Evolutionary conservation across 64 coral and sea anemone species (phyloP).

Genomic region (Anthopleura sola): DNA sequence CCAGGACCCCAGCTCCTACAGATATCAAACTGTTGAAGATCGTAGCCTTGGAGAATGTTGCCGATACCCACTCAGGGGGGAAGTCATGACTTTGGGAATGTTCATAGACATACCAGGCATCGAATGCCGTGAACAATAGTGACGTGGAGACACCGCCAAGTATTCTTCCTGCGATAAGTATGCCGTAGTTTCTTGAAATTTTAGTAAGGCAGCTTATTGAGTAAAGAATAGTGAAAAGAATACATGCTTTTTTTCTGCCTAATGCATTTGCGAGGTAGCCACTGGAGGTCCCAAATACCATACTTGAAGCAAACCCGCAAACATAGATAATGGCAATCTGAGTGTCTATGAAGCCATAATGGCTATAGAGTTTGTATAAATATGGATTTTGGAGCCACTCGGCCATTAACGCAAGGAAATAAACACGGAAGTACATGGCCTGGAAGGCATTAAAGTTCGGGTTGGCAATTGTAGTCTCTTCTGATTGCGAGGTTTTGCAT

Average conservation of each 20-base stretch:
- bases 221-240: constrained; percentile 85
- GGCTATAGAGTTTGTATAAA: constrained; percentile 87
- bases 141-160: constrained; percentile 94
- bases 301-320: constrained; percentile 92
- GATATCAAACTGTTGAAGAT: constrained; percentile 93
- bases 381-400: constrained; percentile 96
- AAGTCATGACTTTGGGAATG: constrained; percentile 91
- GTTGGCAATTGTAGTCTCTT: constrained; percentile 60
- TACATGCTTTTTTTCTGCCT: constrained; percentile 94
- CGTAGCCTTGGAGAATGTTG: constrained; percentile 87
- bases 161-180: constrained; percentile 79
- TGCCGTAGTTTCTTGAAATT: constrained; percentile 83
- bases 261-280: constrained; percentile 80
- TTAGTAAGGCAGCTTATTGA: constrained; percentile 91
- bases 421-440: constrained; percentile 80
- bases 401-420: constrained; percentile 90
- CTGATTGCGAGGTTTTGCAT: constrained; percentile 49
- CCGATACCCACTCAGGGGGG: constrained; percentile 81
- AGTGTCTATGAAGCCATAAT: constrained; percentile 96
- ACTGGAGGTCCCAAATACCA: constrained; percentile 86
- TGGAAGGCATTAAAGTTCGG: constrained; percentile 92
- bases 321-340: constrained; percentile 97
- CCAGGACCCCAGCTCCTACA: constrained; percentile 79
- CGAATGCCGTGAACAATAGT: constrained; percentile 89
- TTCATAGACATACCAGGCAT: constrained; percentile 94